phyloP scores from a whole-genome alignment of 2,113 vertebrate species.

The Corythornis vintsioides region DNA sequence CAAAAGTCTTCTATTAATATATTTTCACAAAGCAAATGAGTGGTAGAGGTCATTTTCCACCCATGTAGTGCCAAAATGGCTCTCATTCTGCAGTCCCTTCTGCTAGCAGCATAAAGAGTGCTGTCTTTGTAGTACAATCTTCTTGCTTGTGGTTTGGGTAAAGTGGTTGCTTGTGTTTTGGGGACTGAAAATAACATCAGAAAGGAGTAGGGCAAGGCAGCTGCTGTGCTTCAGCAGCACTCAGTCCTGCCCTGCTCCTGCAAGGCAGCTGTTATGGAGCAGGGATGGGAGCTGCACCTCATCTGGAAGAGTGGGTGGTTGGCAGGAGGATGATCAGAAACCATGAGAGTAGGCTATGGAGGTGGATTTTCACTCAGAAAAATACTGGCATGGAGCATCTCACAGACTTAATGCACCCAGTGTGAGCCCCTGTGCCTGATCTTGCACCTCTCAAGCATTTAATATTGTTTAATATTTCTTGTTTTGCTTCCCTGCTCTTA shows the following conservation, averaged over 20 bases:
- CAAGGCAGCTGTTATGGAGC: neutral
- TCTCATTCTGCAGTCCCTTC: neutral
- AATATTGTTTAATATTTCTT: neutral
- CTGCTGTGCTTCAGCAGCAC: neutral
- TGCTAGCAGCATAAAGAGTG: neutral
- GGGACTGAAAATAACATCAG: neutral
- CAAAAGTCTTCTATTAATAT: neutral
- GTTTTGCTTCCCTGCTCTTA: neutral
- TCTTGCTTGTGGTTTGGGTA: neutral
- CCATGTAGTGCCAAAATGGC: neutral
- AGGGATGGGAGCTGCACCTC: fast-evolving
- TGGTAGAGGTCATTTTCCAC: neutral
- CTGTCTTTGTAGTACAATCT: neutral
- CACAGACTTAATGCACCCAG: neutral
- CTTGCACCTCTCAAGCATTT: neutral
- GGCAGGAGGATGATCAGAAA: neutral
- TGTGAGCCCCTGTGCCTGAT: neutral
- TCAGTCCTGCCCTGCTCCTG: neutral
- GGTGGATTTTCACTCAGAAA: neutral
- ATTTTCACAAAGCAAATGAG: neutral
- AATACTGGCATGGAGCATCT: neutral
- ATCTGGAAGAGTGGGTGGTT: fast-evolving
- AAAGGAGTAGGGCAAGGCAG: neutral
- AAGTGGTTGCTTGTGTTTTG: neutral
- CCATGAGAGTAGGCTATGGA: neutral